A percentile compares a stretch with the other conserved stretches of the same genome.
Evolutionary conservation across 1,140 invertebrate genomes (phyloP).

Genomic region (Anastatus disparis): DNA sequence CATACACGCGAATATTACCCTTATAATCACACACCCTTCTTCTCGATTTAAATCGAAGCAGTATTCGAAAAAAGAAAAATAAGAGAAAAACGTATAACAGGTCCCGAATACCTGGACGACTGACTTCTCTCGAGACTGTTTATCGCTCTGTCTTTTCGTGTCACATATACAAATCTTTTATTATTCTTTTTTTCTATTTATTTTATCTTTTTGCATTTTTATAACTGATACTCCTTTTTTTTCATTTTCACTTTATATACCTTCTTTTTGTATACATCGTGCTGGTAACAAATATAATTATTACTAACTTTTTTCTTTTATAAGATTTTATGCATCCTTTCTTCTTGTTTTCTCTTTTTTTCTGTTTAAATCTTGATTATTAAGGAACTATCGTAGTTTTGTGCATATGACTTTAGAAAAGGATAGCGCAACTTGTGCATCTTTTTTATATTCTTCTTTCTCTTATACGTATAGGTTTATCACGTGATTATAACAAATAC

Average conservation of each 20-base stretch:
- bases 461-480: too few relatives aligned
- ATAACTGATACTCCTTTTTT: too few relatives aligned
- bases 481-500: too few relatives aligned
- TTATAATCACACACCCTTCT: neutral
- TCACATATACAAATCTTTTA: neutral
- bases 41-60: neutral
- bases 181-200: conserved; percentile 7
- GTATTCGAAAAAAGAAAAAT: neutral
- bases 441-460: neutral
- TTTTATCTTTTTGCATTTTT: too few relatives aligned
- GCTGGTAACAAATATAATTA: conserved; percentile 38
- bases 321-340: neutral
- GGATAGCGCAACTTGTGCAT: conserved; percentile 6
- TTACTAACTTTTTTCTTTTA: conserved; percentile 7
- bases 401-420: neutral
- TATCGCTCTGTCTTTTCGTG: neutral
- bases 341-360: neutral
- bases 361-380: neutral
- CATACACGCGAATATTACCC: neutral
- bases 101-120: conserved; percentile 25
- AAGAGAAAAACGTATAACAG: conserved; percentile 14
- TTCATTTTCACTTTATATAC: conserved; percentile 28
- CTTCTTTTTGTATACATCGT: conserved; percentile 25
- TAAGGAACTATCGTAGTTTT: neutral
- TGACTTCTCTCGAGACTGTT: conserved; percentile 28